Base-by-base conservation (phyloP, 2,888 invertebrate genomes). In the Adelphocoris suturalis region DNA sequence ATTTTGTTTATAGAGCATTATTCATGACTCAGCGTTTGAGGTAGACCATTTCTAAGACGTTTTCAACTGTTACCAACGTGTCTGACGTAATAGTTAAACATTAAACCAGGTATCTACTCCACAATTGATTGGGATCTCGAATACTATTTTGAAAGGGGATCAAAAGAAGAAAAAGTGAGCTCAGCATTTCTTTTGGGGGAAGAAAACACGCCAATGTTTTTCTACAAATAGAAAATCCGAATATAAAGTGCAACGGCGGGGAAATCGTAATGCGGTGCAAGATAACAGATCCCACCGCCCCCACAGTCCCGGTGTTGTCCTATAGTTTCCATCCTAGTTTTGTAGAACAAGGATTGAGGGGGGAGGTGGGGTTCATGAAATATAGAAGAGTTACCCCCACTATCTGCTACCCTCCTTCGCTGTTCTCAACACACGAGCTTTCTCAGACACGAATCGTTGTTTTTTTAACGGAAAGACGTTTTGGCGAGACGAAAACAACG, bases 351-450 rank as follows among this genome's bases (percentile, higher is more conserved):
- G 27, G 37, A 27, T 7, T 9, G 46, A 11, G 11, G 75, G 78
- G 5, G 13, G 37, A 14, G 37, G 78, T 46, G 16, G 16, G 37
- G 11, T 78, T 78, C 78, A 78, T 78, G 78, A 78, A 78, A 78
- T 78, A 78, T 78, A 78, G 78, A 78, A 46, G 46, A 78, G 78
- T 37, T 37, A 76, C 27, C 76, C 76, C 28, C 76, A 76, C 28
- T 14, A 78, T 9, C 12, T n/a, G 19, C 37, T 16, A 37, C n/a
- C 47, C 23, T 68, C 68, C 2, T 13, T 23, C 68, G 2, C 68
- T 68, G 23, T 7, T 68, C 23, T 23, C 23, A 23, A 68, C 68
- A 68, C 68, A 68, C 52, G 52, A 52, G 12, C 68, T 68, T 19
- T 19, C 78, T 16, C 47, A 46, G 78, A n/a, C 47, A 0, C 46